Evolutionary conservation across 2,888 invertebrate genomes (phyloP), one percentile per base, ranked within the genome.

Genomic region (Meiosimyza decipiens): DNA sequence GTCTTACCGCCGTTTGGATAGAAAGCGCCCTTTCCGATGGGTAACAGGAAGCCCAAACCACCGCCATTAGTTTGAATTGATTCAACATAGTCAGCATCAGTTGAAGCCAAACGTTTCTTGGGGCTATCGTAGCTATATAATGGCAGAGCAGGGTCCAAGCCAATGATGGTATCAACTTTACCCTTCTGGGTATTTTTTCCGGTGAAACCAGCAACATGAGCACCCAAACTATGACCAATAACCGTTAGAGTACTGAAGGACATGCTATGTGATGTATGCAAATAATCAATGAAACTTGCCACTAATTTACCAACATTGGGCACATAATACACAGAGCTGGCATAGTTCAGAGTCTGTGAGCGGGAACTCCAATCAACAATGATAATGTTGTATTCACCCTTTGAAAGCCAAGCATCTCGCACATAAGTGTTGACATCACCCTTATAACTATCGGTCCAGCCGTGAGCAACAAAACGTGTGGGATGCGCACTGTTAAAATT

Each of bases 151-250:
- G 81, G 79, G 66, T 81, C 82, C 49, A 82, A 72, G 28, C 79
- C 90, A 75, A 89, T 87, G 55, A 90, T 89, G 2, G 88, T 88
- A 75, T 89, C 88, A 40, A 89, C 87, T 18, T 88, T 88, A 63
- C 90, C 91, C 79, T 87, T 81, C 72, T 85, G 87, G 1, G 88
- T 88, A 77, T 88, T 88, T 71, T 90, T 90, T 0, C 90, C 90
- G 55, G 90, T 88, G 74, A 89, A 88, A 3, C 90, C 90, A 63
- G 89, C 88, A 9, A 89, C 89, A 80, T 90, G 90, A 9, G 90
- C 90, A 6, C 91, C 91, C 71, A 91, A 85, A 76, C 90, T 90
- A 75, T 91, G 89, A 1, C 90, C 90, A 57, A 89, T 89, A 6
- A 83, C 47, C 87, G 87, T 80, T 86, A 90, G 75, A 86, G 83